Conservation (phyloP, 2,888 invertebrate genomes). For the Temnothorax ravouxi region DNA sequence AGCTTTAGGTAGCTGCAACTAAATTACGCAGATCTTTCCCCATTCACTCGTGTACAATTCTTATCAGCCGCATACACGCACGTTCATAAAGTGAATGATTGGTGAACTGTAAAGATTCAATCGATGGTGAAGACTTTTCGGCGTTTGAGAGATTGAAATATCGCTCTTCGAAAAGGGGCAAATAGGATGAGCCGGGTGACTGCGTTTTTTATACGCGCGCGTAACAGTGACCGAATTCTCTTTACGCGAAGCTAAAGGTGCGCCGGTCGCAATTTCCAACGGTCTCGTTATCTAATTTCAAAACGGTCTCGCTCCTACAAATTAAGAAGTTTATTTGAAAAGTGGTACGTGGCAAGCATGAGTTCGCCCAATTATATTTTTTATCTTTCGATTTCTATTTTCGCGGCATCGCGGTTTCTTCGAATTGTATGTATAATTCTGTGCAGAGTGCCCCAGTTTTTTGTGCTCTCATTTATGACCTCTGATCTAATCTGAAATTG, state of each 20-base stretch:
- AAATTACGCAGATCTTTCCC: conserved; percentile 3
- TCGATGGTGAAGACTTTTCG: conserved; percentile 27
- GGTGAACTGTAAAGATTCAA: not conserved
- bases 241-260: not conserved
- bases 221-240: not conserved
- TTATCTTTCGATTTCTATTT: not conserved
- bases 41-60: not conserved
- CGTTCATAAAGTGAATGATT: not conserved
- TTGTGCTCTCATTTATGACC: not conserved
- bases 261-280: not conserved
- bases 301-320: not conserved
- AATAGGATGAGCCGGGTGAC: conserved; percentile 5
- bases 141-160: conserved; percentile 18
- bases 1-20: not conserved
- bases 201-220: conserved; percentile 26
- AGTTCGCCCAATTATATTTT: not conserved
- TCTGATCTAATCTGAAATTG: not conserved
- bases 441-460: not conserved
- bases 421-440: not conserved
- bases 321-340: conserved; percentile 22
- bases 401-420: not conserved
- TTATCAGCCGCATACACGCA: not conserved
- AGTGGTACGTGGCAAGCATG: not conserved
- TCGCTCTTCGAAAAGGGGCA: not conserved
- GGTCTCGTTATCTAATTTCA: conserved; percentile 18